phyloP scores from a whole-genome alignment of 2,113 vertebrate species.

The Furnarius figulus region DNA sequence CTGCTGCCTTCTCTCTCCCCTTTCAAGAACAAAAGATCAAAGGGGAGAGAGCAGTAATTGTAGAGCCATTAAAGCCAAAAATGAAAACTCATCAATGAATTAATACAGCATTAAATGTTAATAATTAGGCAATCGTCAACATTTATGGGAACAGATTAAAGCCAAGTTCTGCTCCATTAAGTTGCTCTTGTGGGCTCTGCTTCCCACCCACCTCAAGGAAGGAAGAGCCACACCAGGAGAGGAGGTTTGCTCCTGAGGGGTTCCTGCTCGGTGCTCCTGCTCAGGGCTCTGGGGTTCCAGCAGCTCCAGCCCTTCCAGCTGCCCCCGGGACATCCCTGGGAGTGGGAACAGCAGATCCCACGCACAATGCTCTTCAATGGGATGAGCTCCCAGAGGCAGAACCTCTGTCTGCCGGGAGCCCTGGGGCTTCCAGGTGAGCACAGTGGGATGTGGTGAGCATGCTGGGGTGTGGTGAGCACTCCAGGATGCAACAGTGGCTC shows the following conservation, averaged over 20 bases:
- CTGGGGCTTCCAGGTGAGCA: background rate
- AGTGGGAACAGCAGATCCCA: fast-evolving
- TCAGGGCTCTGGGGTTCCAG: fast-evolving
- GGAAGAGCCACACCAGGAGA: background rate
- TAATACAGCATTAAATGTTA: slow-evolving; percentile 63
- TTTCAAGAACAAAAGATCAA: slow-evolving; percentile 13
- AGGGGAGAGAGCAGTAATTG: slow-evolving; percentile 11
- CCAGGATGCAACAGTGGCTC: fast-evolving
- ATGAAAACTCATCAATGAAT: slow-evolving; percentile 48
- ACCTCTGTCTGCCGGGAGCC: background rate
- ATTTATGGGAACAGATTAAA: slow-evolving; percentile 65
- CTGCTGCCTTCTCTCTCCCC: background rate
- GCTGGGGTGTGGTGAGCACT: fast-evolving
- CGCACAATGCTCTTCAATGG: fast-evolving
- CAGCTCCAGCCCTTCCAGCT: background rate
- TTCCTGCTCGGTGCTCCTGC: background rate
- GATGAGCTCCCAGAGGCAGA: fast-evolving
- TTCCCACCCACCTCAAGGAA: background rate
- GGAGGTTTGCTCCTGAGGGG: background rate
- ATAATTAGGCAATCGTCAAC: slow-evolving; percentile 59
- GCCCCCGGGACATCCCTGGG: background rate
- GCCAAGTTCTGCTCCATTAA: slow-evolving; percentile 60
- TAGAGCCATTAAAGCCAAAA: slow-evolving; percentile 36
- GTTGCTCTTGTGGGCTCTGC: background rate
- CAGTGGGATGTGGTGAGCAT: fast-evolving